Base-by-base conservation (phyloP, 1,140 invertebrate genomes). In the Ostrea denselamellosa region DNA sequence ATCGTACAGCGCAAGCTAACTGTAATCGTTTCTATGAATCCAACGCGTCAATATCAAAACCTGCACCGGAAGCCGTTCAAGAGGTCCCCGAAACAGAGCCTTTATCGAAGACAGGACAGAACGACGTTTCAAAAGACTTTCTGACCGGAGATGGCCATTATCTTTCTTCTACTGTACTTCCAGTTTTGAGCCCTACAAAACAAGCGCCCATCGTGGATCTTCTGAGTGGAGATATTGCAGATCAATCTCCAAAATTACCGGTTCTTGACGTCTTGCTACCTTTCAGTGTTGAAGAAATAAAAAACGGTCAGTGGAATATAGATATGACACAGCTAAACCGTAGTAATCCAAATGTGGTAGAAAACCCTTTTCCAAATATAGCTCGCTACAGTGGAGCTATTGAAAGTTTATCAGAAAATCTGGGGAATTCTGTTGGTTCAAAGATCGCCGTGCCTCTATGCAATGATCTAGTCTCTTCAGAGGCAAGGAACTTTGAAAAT, bases 11-110 rank as follows among this genome's bases (percentile, higher is more conserved):
- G 2, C 19, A 85, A 34, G 83, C 83, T 22, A 56, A 62, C 10
- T 85, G 83, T 44, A 85, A 85, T 19, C 51, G 83, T 25, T 85
- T 85, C 54, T 85, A 85, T 62, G 53, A 56, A 85, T 85, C 83
- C 9, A 77, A 77, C 68, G 25, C 12, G 7, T 28, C 68, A 77
- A 34, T 77, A 14, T 9, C 22, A 28, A 77, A 22, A 34, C 68
- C 22, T 14, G 9, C 28, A 10, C 5, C 4, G 8, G 12, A n/a
- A 52, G 10, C 82, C 7, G 51, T 52, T 8, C 51, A 10, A 0
- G 52, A 53, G 8, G 51, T 34, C 17, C 34, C 44, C 44, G 28
- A n/a, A 19, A 10, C 44, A 8, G 44, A 51, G 2, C 34, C 51
- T 0, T 25, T 19, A n/a, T 83, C 52, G 25, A 83, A 77, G 2